Evolutionary conservation across 2,888 invertebrate genomes (phyloP), one percentile per base, ranked within the genome.

Genomic region (Poecilobothrus nobilitatus): DNA sequence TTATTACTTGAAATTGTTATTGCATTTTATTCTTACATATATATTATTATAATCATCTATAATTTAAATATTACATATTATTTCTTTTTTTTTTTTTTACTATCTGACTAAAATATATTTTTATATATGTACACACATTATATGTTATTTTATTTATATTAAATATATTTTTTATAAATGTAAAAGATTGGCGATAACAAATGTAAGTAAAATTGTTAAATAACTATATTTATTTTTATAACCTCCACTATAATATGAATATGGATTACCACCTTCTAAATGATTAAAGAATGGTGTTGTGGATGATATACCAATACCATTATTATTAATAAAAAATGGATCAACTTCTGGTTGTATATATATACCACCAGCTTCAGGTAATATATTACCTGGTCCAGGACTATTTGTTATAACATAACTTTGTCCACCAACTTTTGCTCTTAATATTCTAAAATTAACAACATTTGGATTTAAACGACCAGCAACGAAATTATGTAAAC

Each of bases 381-480:
- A 72, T 41, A 73, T 68, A 64, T 74, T 74, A 20, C 74, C 74
- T n/a, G 73, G 70, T n/a, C 74, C 74, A 15, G 72, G 73, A 63
- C 73, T 70, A 68, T 73, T 74, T 18, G 80, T 83, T 74, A 85
- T 87, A 72, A 89, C 84, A 80, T 91, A 91, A 76, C 86, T 89
- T 77, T 85, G 86, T 33, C 85, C 83, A 0, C 87, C 87, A 9
- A 85, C 84, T 71, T 85, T 83, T 0, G 86, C 86, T 69, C 86
- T 84, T 71, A 89, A 80, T 71, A 91, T 84, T 70, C 91, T 84
- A 78, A 88, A 91, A 79, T 91, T 91, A 20, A 86, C 83, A 74
- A 86, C 85, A 68, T 81, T 83, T 22, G 84, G 74, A 72, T 87
- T 84, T 65, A 90, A 83, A 69, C 84, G 85, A 70, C 85, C 84